Percentiles rank a stretch among this genome's conserved stretches.
phyloP scores from a whole-genome alignment of 2,797 vertebrate species.

The Myioborus melanocephalus region DNA sequence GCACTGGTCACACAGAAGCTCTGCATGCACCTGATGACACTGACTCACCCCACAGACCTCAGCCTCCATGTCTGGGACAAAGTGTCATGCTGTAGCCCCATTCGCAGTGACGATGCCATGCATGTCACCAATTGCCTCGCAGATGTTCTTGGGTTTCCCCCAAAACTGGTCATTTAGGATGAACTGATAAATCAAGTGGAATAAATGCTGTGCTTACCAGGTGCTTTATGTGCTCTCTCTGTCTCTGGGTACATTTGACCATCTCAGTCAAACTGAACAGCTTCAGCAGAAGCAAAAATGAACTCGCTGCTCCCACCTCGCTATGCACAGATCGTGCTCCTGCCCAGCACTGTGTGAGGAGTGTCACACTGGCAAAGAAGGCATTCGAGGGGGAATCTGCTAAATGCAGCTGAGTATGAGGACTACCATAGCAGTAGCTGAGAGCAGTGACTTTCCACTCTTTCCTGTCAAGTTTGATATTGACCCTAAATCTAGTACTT shows the following conservation, averaged over 20 bases:
- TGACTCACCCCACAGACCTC: background rate
- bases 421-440: background rate
- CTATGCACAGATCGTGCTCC: background rate
- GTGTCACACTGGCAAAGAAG: background rate
- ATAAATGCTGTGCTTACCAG: background rate
- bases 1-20: background rate
- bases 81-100: background rate
- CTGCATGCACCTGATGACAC: background rate
- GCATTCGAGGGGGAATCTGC: background rate
- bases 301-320: fast-evolving
- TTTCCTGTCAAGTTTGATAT: background rate
- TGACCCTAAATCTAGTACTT: background rate
- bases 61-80: background rate
- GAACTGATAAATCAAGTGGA: background rate
- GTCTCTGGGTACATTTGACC: background rate
- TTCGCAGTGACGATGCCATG: background rate
- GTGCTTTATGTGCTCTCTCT: background rate
- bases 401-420: background rate
- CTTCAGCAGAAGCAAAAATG: background rate
- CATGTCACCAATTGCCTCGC: fast-evolving
- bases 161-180: background rate
- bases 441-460: background rate
- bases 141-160: background rate
- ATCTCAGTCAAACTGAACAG: background rate
- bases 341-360: fast-evolving